These are phyloP conservation scores for Hypothenemus hampei DNA, from an alignment of 1,140 invertebrate genomes.

Conservation along the genomic window DNA sequence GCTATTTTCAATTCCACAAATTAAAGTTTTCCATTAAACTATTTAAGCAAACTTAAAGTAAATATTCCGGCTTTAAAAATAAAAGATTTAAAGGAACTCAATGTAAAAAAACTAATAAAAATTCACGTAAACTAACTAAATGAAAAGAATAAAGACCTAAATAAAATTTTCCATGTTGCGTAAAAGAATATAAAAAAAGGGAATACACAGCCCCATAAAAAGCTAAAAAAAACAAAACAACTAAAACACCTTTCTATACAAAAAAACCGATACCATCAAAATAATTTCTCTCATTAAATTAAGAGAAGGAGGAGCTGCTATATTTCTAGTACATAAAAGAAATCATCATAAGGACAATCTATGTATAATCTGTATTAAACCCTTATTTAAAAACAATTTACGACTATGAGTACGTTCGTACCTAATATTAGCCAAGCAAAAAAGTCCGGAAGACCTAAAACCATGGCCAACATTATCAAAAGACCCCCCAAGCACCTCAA, in stretches of 20 bases:
- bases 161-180: slow-evolving; percentile 52
- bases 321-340: slow-evolving; percentile 52
- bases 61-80: slow-evolving; percentile 51
- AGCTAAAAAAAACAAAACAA: slow-evolving; percentile 49
- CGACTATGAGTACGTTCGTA: slow-evolving; percentile 54
- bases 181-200: slow-evolving; percentile 52
- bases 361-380: slow-evolving; percentile 48
- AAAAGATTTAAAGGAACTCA: slow-evolving; percentile 57
- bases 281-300: slow-evolving; percentile 54
- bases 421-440: slow-evolving; percentile 61
- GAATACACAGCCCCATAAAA: slow-evolving; percentile 49
- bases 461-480: slow-evolving; percentile 60
- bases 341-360: slow-evolving; percentile 55
- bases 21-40: too few relatives aligned
- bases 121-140: slow-evolving; percentile 48
- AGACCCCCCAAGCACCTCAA: slow-evolving; percentile 49
- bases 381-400: slow-evolving; percentile 48
- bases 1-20: slow-evolving; percentile 55
- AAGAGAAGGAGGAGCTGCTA: slow-evolving; percentile 47
- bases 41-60: slow-evolving; percentile 53
- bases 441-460: slow-evolving; percentile 62
- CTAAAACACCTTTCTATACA: slow-evolving; percentile 47
- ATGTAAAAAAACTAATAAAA: slow-evolving; percentile 56
- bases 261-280: slow-evolving; percentile 53
- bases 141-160: slow-evolving; percentile 45